Percentiles rank a stretch among this genome's conserved stretches.
These are phyloP conservation scores for Gnathonemus longibarbis DNA, from an alignment of 2,113 vertebrate genomes.

Conservation along the genomic window DNA sequence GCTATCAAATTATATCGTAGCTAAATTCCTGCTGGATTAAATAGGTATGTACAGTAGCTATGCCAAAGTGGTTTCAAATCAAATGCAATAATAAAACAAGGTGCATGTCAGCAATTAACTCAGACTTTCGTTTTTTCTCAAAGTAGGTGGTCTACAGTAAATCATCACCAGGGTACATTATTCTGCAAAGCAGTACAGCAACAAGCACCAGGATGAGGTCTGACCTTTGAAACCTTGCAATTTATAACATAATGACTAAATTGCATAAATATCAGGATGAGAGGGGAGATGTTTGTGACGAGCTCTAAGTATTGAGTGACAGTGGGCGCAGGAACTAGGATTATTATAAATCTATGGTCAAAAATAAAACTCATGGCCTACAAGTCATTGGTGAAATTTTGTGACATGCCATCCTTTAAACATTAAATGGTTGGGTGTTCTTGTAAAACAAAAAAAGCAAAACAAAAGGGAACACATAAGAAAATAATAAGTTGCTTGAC, in stretches of 20 bases:
- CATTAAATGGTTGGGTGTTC: not conserved
- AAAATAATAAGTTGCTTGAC: not conserved
- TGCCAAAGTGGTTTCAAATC: not conserved
- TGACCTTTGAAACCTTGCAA: not conserved
- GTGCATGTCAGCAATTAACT: not conserved
- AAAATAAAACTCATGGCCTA: not conserved
- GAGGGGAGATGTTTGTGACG: not conserved
- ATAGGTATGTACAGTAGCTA: not conserved
- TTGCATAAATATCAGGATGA: not conserved
- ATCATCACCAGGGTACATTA: not conserved
- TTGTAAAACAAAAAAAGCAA: not conserved
- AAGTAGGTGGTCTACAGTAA: not conserved
- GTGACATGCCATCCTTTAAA: not conserved
- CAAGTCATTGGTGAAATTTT: not conserved
- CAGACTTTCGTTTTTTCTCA: not conserved
- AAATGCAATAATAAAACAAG: not conserved
- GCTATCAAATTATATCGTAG: not conserved
- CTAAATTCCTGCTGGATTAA: not conserved
- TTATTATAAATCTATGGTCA: not conserved
- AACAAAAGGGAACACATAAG: not conserved
- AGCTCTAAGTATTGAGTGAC: not conserved
- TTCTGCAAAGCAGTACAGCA: not conserved
- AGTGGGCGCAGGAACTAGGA: not conserved
- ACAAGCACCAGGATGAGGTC: not conserved
- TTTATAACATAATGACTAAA: slow-evolving; percentile 1